Percentiles rank a stretch among this genome's conserved stretches.
These are phyloP conservation scores for Leptoteleia sp. DNA, from an alignment of 1,140 invertebrate genomes.

Conservation along the genomic window DNA sequence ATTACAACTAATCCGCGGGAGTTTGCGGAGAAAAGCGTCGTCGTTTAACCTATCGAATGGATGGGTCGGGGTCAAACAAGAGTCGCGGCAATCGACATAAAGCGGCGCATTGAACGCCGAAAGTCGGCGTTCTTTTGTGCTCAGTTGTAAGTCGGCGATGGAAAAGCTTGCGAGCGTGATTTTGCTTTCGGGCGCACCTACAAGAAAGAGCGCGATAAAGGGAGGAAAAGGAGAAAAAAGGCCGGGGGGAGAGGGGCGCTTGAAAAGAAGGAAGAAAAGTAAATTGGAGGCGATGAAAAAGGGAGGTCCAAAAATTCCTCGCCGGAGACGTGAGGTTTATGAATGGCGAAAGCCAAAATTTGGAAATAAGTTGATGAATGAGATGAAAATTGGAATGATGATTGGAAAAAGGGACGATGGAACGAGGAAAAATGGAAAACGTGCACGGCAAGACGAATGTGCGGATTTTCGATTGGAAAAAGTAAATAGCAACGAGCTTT, in stretches of 20 bases:
- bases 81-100: constrained; percentile 49
- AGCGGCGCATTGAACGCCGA: constrained; percentile 35
- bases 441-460: too few species aligned
- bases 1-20: constrained; percentile 42
- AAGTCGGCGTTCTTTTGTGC: constrained; percentile 49
- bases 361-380: constrained; percentile 31
- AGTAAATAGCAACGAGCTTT: too few species aligned
- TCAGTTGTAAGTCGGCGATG: constrained; percentile 27
- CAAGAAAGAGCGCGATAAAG: constrained; percentile 35
- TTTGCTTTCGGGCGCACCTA: constrained; percentile 29
- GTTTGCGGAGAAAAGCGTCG: constrained; percentile 33
- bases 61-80: constrained; percentile 48
- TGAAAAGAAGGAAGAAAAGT: too few species aligned
- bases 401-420: neutral
- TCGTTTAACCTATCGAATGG: constrained; percentile 49
- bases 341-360: neutral
- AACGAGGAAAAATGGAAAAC: constrained; percentile 1
- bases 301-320: too few species aligned
- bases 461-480: too few species aligned
- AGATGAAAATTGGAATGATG: constrained; percentile 10
- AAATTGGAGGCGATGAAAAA: too few species aligned
- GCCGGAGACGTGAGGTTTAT: neutral
- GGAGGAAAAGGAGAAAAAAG: constrained; percentile 1
- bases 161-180: constrained; percentile 40
- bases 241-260: too few species aligned